A percentile compares a stretch with the other conserved stretches of the same genome.
Conservation (phyloP, 2,797 vertebrate species). For the Microtus californicus region DNA sequence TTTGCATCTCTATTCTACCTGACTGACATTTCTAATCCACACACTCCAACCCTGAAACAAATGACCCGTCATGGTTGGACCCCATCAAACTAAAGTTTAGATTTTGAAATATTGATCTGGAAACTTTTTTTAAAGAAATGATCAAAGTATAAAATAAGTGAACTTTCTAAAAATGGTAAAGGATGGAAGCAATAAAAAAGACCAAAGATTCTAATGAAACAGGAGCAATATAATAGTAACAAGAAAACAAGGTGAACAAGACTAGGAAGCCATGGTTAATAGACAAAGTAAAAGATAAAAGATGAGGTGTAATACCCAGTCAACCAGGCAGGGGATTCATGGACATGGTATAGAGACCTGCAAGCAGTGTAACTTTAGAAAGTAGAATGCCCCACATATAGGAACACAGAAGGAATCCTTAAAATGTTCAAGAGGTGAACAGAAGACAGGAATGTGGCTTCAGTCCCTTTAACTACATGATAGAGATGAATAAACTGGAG, state of each 20-base stretch:
- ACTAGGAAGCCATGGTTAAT: not conserved
- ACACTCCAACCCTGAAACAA: no score
- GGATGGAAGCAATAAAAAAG: not conserved
- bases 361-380: not conserved
- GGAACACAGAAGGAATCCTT: not conserved
- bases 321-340: not conserved
- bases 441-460: not conserved
- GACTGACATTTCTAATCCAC: no score
- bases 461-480: not conserved
- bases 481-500: not conserved
- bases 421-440: not conserved
- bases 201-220: not conserved
- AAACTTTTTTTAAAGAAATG: slow-evolving; percentile 1
- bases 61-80: no score
- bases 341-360: not conserved
- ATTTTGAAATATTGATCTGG: not conserved
- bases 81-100: not conserved
- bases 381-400: rapidly evolving
- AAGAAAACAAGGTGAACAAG: not conserved
- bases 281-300: not conserved
- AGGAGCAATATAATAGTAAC: not conserved
- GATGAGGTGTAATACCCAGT: not conserved
- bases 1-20: no score
- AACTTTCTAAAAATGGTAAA: not conserved
- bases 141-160: not conserved